Base-by-base conservation (phyloP, 2,113 vertebrate species). In the Elaphurus davidianus region DNA sequence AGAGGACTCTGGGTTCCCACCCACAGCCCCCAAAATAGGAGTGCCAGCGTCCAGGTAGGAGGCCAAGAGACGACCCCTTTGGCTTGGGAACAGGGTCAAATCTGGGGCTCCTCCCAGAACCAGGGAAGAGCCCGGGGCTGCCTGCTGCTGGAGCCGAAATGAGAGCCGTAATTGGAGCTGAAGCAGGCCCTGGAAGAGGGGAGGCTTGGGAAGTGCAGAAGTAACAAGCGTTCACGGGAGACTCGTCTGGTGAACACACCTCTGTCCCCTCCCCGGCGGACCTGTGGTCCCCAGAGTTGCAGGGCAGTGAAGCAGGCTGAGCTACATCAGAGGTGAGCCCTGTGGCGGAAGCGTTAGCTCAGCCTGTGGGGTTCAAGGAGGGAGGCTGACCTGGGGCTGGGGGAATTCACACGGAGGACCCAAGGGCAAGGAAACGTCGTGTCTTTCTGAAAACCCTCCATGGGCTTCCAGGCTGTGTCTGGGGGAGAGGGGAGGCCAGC, bases 281-380 rank as follows among this genome's bases (percentile, higher is more conserved):
- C 15, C 52, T 21, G 25, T 28, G 1, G 1, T 33, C 25, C 50
- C 52, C 79, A 82, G 43, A 28, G 50, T 16, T 11, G 1, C 67
- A 60, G 7, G 67, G 19, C 40, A 14, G 76, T 7, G 40, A 64
- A 47, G 47, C 33, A 17, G 79, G 74, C 16, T 12, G 54, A 45
- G 7, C 14, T 15, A 12, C 5, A 0, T 1, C 0, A 2, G 50
- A n/a, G 28, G 84, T 19, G 13, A 16, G 57, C 25, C 7, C 13
- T 59, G 43, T 28, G 4, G 36, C 2, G 7, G 17, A 13, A 21
- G 57, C 33, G 8, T 36, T 30, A 45, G 11, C 23, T 85, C 76
- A 33, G 62, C 12, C 25, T 60, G 13, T 59, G 33, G 43, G 50
- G 25, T 64, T 60, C n/a, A 14, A 54, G 28, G 54, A 25, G 4